Percentiles rank a stretch among this genome's conserved stretches.
Evolutionary conservation across 2,113 vertebrate species (phyloP).

Genomic region (Melospiza georgiana): DNA sequence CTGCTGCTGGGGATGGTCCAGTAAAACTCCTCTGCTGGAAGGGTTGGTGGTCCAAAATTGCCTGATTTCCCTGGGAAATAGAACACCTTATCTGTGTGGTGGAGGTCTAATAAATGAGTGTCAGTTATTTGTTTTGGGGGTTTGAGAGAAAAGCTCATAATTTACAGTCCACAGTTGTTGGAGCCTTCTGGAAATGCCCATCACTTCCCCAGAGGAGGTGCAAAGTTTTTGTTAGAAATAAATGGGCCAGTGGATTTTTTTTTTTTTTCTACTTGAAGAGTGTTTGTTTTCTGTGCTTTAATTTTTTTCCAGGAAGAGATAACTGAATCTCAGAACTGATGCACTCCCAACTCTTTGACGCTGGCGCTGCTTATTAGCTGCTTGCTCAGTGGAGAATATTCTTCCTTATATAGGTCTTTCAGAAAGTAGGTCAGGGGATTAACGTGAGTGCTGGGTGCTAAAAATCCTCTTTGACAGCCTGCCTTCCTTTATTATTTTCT

Average conservation of each 20-base stretch:
- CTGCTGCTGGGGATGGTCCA: background rate
- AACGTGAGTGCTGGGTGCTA: background rate
- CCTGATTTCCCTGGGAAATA: background rate
- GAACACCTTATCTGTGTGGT: background rate
- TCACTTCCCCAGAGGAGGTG: background rate
- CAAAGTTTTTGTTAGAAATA: background rate
- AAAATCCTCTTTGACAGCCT: slow-evolving; percentile 61
- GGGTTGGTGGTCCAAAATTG: background rate
- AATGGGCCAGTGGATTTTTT: background rate
- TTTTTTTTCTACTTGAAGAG: background rate
- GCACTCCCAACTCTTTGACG: slow-evolving; percentile 44
- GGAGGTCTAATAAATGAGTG: no score
- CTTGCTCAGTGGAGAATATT: slow-evolving; percentile 58
- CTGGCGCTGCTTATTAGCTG: slow-evolving; percentile 53
- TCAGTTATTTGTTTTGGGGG: no score
- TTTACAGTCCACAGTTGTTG: no score
- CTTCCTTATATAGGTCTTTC: slow-evolving; percentile 67
- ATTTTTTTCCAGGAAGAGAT: slow-evolving; percentile 64
- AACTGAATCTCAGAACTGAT: slow-evolving; percentile 46
- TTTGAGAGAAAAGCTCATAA: no score
- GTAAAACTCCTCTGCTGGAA: background rate
- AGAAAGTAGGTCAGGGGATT: slow-evolving; percentile 68
- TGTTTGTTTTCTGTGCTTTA: background rate
- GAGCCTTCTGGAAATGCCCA: no score
- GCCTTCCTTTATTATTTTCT: slow-evolving; percentile 40